Evolutionary conservation across 1,140 invertebrate genomes (phyloP).

Genomic region (Nomia melanderi): DNA sequence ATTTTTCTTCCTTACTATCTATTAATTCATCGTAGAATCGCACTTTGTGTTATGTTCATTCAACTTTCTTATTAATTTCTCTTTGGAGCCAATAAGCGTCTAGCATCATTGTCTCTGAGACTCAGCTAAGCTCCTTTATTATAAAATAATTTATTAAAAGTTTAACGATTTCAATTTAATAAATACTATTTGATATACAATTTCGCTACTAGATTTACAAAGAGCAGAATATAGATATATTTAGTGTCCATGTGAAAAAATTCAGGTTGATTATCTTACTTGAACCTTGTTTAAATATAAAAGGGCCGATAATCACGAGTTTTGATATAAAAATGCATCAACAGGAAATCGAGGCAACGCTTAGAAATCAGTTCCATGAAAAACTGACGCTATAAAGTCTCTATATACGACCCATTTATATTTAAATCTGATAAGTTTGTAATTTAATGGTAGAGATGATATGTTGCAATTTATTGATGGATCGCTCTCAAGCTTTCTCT

Average conservation of each 20-base stretch:
- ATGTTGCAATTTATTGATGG: constrained; percentile 38
- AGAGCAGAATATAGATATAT: constrained; percentile 65
- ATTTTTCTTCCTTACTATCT: constrained; percentile 38
- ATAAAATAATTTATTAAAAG: constrained; percentile 68
- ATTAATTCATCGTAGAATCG: constrained; percentile 68
- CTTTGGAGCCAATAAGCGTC: constrained; percentile 77
- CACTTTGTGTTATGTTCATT: constrained; percentile 73
- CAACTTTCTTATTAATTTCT: constrained; percentile 62
- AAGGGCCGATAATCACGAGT: constrained; percentile 20
- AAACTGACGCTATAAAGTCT: constrained; percentile 14
- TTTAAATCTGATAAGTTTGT: constrained; percentile 21
- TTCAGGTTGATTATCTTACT: constrained; percentile 57
- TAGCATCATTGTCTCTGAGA: constrained; percentile 74
- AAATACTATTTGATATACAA: constrained; percentile 70
- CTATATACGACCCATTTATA: constrained; percentile 22
- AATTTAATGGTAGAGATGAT: constrained; percentile 45
- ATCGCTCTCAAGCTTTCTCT: neutral
- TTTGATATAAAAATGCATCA: constrained; percentile 45
- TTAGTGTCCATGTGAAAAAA: constrained; percentile 31
- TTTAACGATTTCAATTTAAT: constrained; percentile 67
- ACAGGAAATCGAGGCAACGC: constrained; percentile 16
- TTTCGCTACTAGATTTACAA: constrained; percentile 67
- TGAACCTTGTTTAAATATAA: constrained; percentile 33
- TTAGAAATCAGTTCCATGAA: constrained; percentile 6
- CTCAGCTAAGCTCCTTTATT: constrained; percentile 72